These are phyloP conservation scores for Delichon dasypus DNA, from an alignment of 2,797 vertebrate species.

Conservation along the genomic window DNA sequence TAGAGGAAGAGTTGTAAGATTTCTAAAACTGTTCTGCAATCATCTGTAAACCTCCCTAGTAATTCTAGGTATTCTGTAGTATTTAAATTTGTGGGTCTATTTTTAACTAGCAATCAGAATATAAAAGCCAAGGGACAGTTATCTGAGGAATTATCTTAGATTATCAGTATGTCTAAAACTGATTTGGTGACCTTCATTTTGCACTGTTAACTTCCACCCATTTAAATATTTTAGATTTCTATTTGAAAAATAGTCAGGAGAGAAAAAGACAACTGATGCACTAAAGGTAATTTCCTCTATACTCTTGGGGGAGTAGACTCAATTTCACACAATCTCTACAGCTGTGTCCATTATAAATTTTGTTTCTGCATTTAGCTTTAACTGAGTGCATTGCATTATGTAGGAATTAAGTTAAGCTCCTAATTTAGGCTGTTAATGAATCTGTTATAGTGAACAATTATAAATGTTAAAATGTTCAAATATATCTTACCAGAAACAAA, in stretches of 20 bases:
- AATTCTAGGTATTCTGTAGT: background rate
- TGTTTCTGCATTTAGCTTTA: background rate
- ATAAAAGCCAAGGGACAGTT: background rate
- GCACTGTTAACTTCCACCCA: background rate
- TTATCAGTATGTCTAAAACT: background rate
- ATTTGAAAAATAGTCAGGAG: background rate
- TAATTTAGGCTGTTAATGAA: background rate
- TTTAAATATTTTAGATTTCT: background rate
- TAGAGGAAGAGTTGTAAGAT: background rate
- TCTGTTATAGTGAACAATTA: background rate
- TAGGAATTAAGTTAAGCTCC: background rate
- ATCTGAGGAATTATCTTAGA: background rate
- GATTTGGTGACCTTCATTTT: background rate
- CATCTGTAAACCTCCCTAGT: background rate
- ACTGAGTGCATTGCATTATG: background rate
- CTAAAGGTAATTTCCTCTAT: background rate
- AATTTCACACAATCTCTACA: background rate
- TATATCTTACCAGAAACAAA: background rate
- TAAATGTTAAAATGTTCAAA: background rate
- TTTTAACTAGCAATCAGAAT: background rate
- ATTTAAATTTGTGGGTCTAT: background rate
- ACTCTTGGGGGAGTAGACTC: background rate
- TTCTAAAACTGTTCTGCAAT: background rate
- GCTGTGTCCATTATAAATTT: accelerated
- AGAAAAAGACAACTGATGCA: background rate